phyloP scores from a whole-genome alignment of 1,140 invertebrate genomes.

The Stegodyphus dumicola region DNA sequence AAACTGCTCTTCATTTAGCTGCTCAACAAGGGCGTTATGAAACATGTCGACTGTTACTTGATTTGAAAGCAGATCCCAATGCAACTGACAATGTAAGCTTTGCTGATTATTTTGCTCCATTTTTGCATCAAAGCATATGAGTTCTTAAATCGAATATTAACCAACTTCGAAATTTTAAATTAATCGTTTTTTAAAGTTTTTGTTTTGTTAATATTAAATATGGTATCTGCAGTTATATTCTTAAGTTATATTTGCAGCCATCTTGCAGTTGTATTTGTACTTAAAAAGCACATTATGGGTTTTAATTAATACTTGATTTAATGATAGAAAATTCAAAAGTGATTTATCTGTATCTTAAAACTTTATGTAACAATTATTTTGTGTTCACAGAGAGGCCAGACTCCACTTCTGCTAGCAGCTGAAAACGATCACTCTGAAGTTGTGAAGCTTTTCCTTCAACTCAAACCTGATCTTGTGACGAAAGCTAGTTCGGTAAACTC shows the following conservation, averaged over 20 bases:
- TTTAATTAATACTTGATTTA: too few relatives aligned
- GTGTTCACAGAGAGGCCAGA: constrained; percentile 68
- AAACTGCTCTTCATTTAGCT: constrained; percentile 73
- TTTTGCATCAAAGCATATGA: too few relatives aligned
- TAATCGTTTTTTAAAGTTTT: too few relatives aligned
- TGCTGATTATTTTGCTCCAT: too few relatives aligned
- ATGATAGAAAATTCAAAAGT: constrained; percentile 85
- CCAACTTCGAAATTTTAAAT: too few relatives aligned
- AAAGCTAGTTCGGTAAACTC: constrained; percentile 80
- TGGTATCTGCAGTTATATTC: too few relatives aligned
- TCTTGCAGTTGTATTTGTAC: too few relatives aligned
- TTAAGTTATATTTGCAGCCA: too few relatives aligned
- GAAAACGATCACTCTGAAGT: constrained; percentile 99
- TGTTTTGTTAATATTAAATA: too few relatives aligned
- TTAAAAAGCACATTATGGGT: too few relatives aligned
- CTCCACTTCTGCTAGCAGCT: constrained; percentile 80
- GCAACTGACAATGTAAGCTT: constrained; percentile 92
- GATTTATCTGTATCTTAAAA: constrained; percentile 74
- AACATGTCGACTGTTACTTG: constrained; percentile 90
- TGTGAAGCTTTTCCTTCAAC: constrained; percentile 95
- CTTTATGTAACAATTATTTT: not conserved
- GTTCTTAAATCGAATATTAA: too few relatives aligned
- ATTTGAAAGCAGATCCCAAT: constrained; percentile 95
- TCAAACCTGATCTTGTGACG: constrained; percentile 93
- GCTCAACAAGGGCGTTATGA: constrained; percentile 96